Percentiles rank a stretch among this genome's conserved stretches.
phyloP scores from a whole-genome alignment of 2,113 vertebrate species.

The Cheilinus undulatus region DNA sequence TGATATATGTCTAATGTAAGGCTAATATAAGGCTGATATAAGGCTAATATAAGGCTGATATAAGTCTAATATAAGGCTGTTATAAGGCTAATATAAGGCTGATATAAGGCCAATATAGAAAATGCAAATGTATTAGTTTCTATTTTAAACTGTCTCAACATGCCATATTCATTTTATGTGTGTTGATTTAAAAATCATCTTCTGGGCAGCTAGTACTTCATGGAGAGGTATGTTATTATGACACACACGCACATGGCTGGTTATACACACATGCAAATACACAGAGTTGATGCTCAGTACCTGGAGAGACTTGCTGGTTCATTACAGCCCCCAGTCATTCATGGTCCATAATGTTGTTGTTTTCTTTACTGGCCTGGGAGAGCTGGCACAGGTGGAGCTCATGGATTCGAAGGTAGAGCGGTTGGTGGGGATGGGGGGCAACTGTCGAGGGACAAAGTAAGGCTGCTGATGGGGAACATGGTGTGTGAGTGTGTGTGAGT shows the following conservation, averaged over 20 bases:
- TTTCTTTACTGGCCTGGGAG: slow-evolving; percentile 60
- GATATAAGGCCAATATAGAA: too few relatives aligned
- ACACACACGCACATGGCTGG: slow-evolving; percentile 42
- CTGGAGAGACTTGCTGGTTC: slow-evolving; percentile 45
- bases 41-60: too few relatives aligned
- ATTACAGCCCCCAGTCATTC: slow-evolving; percentile 28
- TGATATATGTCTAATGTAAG: too few relatives aligned
- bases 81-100: too few relatives aligned
- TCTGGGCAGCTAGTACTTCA: slow-evolving; percentile 51
- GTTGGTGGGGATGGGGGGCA: slow-evolving; percentile 14
- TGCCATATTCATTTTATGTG: too few relatives aligned
- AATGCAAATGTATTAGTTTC: too few relatives aligned
- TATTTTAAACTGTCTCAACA: too few relatives aligned
- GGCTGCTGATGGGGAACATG: slow-evolving; percentile 50
- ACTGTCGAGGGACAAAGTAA: slow-evolving; percentile 43
- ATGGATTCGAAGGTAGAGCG: slow-evolving; percentile 49
- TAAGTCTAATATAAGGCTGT: too few relatives aligned
- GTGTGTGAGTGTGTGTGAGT: too few relatives aligned
- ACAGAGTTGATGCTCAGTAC: slow-evolving; percentile 31
- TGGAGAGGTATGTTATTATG: slow-evolving; percentile 47
- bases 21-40: too few relatives aligned
- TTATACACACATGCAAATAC: slow-evolving; percentile 34
- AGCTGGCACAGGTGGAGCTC: slow-evolving; percentile 66
- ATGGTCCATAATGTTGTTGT: slow-evolving; percentile 53
- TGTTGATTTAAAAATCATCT: slow-evolving; percentile 73